phyloP scores from a whole-genome alignment of 2,113 vertebrate genomes.

The Coracopsis vasa region DNA sequence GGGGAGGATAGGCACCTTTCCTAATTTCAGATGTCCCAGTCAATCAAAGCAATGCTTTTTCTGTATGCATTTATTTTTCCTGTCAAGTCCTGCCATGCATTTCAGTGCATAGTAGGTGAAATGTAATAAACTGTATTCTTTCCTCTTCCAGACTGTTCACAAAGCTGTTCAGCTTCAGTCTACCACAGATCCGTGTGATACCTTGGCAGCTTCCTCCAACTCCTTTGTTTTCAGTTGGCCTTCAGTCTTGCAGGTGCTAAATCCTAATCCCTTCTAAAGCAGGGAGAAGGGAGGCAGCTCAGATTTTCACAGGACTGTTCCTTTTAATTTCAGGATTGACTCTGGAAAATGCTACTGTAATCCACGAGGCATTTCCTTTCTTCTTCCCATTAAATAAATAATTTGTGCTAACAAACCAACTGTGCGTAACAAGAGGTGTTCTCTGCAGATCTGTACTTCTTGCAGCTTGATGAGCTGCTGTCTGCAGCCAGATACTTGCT shows the following conservation, averaged over 20 bases:
- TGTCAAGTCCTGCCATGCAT: neutral
- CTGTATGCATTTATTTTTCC: neutral
- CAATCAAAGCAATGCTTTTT: neutral
- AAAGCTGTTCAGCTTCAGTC: neutral
- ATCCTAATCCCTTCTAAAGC: neutral
- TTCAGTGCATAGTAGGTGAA: neutral
- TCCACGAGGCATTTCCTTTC: neutral
- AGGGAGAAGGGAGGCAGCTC: neutral
- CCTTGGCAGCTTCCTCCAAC: neutral
- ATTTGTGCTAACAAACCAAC: neutral
- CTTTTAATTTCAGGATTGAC: neutral
- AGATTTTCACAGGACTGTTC: neutral
- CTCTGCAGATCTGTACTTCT: neutral
- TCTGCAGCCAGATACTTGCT: neutral
- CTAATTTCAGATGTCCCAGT: neutral
- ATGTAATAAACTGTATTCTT: neutral
- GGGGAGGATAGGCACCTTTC: neutral
- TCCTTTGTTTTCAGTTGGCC: neutral
- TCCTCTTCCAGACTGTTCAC: neutral
- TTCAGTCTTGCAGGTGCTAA: neutral
- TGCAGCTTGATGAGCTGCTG: neutral
- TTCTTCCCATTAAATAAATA: conserved; percentile 35
- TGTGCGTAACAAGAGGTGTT: neutral
- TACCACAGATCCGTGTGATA: neutral
- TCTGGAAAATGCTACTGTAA: neutral